phyloP scores from a whole-genome alignment of 1,140 invertebrate species.

The Eumeta japonica region DNA sequence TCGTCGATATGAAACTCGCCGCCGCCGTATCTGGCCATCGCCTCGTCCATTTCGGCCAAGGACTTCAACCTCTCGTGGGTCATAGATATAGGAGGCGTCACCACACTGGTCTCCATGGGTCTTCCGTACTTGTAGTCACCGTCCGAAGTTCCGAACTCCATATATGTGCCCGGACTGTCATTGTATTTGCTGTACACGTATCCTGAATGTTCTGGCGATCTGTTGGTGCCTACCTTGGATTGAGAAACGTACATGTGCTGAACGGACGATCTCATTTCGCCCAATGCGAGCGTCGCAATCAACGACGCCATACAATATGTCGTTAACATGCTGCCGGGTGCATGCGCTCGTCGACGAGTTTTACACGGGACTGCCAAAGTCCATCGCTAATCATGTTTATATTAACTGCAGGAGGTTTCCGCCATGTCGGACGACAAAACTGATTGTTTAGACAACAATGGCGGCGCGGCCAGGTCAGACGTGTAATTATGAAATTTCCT shows the following conservation, averaged over 20 bases:
- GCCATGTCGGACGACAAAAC: conserved; percentile 9
- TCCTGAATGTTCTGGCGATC: too few species aligned
- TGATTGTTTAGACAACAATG: conserved; percentile 39
- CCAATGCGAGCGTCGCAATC: background rate
- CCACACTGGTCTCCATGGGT: too few species aligned
- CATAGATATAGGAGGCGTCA: too few species aligned
- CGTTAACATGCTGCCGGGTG: background rate
- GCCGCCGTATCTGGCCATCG: conserved; percentile 10
- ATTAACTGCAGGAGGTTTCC: conserved; percentile 33
- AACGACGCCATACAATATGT: background rate
- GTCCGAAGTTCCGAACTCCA: background rate
- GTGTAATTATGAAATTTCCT: conserved; percentile 33
- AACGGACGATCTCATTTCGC: conserved; percentile 6
- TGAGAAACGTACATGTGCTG: too few species aligned
- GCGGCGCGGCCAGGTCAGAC: conserved; percentile 12
- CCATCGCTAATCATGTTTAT: conserved; percentile 30
- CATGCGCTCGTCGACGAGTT: background rate
- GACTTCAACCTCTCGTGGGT: background rate
- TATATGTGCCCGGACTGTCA: conserved; percentile 11
- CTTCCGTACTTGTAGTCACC: background rate
- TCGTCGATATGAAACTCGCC: conserved; percentile 22
- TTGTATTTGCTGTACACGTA: conserved; percentile 18
- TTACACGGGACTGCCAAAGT: conserved; percentile 9
- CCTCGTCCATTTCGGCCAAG: conserved; percentile 5
- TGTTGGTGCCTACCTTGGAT: too few species aligned